phyloP scores from a whole-genome alignment of 2,113 vertebrate genomes.

The Aepyceros melampus region DNA sequence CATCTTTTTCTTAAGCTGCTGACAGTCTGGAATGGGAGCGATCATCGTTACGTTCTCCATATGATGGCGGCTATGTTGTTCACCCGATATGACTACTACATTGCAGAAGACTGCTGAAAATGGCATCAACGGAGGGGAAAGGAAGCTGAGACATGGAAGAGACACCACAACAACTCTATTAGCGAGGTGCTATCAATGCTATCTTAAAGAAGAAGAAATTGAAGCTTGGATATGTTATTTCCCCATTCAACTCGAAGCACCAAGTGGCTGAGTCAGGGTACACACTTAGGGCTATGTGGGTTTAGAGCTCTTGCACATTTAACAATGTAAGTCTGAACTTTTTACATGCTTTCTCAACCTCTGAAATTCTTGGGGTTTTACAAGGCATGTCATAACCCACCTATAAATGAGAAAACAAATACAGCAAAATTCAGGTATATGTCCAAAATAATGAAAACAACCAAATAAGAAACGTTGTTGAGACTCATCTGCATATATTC shows the following conservation, averaged over 20 bases:
- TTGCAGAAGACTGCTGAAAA: not conserved
- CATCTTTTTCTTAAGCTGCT: not conserved
- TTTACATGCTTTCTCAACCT: not conserved
- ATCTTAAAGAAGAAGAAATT: not conserved
- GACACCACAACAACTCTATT: not conserved
- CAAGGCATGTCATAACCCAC: not conserved
- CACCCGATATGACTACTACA: fast-evolving
- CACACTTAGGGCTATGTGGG: not conserved
- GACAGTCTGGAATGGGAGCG: not conserved
- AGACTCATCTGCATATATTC: not conserved
- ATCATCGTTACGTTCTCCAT: not conserved
- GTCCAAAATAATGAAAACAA: not conserved
- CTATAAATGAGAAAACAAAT: not conserved
- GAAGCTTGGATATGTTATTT: not conserved
- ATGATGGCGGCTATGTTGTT: fast-evolving
- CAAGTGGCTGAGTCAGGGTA: not conserved
- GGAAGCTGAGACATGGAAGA: not conserved
- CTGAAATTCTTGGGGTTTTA: not conserved
- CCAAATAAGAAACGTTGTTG: not conserved
- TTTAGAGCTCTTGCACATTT: not conserved
- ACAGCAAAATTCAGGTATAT: not conserved
- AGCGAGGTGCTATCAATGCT: not conserved
- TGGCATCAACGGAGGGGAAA: not conserved
- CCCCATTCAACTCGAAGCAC: not conserved
- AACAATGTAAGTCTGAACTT: not conserved